Evolutionary conservation across 2,797 vertebrate species (phyloP).

Genomic region (Acestrorhynchus altus): DNA sequence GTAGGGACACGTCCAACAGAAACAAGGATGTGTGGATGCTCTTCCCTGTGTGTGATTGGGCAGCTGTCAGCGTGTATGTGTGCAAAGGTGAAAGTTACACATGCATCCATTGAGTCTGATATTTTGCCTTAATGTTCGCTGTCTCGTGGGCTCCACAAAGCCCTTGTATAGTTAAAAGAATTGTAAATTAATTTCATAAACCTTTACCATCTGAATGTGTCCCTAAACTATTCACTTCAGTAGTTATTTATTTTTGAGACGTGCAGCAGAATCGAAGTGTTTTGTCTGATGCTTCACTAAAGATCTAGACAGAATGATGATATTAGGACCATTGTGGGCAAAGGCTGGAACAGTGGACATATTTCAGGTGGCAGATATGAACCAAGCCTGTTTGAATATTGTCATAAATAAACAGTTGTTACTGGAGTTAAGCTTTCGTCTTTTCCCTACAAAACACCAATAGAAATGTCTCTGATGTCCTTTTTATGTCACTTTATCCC

Average conservation of each 20-base stretch:
- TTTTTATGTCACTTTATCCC: too few species aligned
- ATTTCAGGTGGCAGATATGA: neutral
- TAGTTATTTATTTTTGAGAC: constrained; percentile 45
- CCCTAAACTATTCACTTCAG: constrained; percentile 23
- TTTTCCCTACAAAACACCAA: neutral
- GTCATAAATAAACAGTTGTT: constrained; percentile 9
- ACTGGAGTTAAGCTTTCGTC: neutral
- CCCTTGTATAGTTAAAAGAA: neutral
- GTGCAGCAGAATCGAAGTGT: constrained; percentile 12
- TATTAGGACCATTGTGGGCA: constrained; percentile 3
- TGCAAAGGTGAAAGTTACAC: neutral
- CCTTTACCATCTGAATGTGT: constrained; percentile 3
- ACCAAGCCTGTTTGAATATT: neutral
- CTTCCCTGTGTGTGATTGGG: neutral
- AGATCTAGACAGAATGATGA: neutral
- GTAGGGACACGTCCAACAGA: neutral
- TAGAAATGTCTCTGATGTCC: too few species aligned
- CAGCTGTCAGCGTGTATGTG: neutral
- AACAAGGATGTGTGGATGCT: neutral
- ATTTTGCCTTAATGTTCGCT: constrained; percentile 38
- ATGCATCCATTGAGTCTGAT: constrained; percentile 10
- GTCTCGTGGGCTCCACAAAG: neutral
- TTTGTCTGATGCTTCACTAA: constrained; percentile 26
- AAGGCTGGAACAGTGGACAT: neutral
- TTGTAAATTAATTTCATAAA: neutral